phyloP scores from a whole-genome alignment of 2,888 invertebrate species.

The Glyphotaelius pellucidus region DNA sequence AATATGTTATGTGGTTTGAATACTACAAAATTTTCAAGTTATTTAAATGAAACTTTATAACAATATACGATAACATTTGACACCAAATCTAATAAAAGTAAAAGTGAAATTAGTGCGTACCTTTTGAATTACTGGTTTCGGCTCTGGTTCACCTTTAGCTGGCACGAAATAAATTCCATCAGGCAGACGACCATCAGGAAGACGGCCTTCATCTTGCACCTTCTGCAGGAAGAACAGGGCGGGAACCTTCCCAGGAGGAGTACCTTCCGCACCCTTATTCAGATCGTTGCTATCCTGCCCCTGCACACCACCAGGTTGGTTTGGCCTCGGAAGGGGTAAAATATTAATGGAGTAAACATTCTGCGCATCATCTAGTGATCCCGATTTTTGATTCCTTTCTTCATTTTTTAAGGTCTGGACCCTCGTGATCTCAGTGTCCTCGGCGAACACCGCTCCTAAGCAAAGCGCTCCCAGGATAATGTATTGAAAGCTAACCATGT shows the following conservation, averaged over 20 bases:
- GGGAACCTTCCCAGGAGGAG: conserved; percentile 56
- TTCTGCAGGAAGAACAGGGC: conserved; percentile 64
- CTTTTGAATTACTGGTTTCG: conserved; percentile 59
- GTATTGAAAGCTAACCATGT: conserved; percentile 17
- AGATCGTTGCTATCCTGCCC: conserved; percentile 49
- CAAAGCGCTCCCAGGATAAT: neutral
- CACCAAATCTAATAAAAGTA: neutral
- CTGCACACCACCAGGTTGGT: neutral
- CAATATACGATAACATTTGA: neutral
- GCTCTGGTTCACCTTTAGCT: conserved; percentile 67
- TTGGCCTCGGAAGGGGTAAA: conserved; percentile 51
- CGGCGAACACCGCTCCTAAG: conserved; percentile 2
- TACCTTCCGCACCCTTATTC: conserved; percentile 10
- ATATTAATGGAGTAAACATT: conserved; percentile 60
- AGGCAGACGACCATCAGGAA: conserved; percentile 64
- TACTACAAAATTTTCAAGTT: neutral
- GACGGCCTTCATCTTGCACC: conserved; percentile 61
- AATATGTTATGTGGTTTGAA: neutral
- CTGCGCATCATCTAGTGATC: conserved; percentile 2
- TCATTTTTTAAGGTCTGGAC: conserved; percentile 59
- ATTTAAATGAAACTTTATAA: neutral
- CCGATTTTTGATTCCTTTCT: conserved; percentile 15
- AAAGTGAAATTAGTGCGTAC: conserved; percentile 34
- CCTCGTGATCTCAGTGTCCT: conserved; percentile 58
- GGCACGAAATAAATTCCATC: conserved; percentile 71